These are phyloP conservation scores for Poeciliopsis gracilis DNA, from an alignment of 2,797 vertebrate species.

Conservation along the genomic window DNA sequence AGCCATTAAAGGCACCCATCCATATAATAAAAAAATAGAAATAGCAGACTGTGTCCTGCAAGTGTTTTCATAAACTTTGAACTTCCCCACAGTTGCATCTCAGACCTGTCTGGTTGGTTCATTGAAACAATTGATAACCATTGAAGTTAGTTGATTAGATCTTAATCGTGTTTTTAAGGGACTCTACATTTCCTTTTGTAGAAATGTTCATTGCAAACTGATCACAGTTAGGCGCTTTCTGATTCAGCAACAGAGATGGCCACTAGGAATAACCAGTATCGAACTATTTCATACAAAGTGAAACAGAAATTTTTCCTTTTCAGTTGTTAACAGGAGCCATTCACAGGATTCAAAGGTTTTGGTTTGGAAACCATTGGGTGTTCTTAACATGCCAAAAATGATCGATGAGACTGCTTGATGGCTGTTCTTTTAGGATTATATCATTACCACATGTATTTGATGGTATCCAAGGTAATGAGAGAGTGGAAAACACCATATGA, in stretches of 20 bases:
- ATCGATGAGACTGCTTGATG: not conserved
- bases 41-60: not conserved
- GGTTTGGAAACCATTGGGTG: not conserved
- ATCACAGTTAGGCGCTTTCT: not conserved
- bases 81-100: not conserved
- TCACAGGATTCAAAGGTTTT: not conserved
- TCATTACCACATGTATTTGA: conserved; percentile 6
- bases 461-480: conserved; percentile 3
- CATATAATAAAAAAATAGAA: not conserved
- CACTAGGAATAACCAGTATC: not conserved
- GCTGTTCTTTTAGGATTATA: conserved; percentile 1
- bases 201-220: not conserved
- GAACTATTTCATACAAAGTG: not conserved
- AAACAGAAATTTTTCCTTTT: not conserved
- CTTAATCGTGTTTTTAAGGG: not conserved
- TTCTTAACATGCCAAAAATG: not conserved
- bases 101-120: not conserved
- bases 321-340: not conserved
- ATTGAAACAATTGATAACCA: not conserved
- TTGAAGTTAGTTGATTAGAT: not conserved
- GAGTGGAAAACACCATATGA: not conserved
- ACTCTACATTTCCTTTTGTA: not conserved
- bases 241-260: not conserved
- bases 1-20: not conserved
- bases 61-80: not conserved